Conservation (phyloP, 2,888 invertebrate species). For the Hirtodrosophila histrioides region DNA sequence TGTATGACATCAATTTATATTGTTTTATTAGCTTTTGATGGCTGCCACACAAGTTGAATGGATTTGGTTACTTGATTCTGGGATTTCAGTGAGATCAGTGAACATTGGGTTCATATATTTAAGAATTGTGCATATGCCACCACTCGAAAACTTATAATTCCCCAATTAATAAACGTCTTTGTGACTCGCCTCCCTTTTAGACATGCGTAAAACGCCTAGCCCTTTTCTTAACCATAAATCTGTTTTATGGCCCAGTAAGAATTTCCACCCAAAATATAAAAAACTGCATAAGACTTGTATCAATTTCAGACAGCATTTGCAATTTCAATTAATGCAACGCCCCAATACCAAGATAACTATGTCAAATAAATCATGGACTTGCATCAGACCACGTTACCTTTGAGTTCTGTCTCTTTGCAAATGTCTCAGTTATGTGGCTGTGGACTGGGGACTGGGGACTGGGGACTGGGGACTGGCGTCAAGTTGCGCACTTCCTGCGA, state of each 20-base stretch:
- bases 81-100: conserved; percentile 47
- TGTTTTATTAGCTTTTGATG: conserved; percentile 66
- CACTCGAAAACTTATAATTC: conserved; percentile 62
- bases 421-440: conserved; percentile 55
- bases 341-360: conserved; percentile 68
- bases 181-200: conserved; percentile 36
- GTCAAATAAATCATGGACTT: conserved; percentile 81
- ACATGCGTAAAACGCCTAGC: conserved; percentile 51
- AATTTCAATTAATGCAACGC: conserved; percentile 81
- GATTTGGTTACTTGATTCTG: conserved; percentile 54
- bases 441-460: conserved; percentile 30
- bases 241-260: conserved; percentile 62
- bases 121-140: conserved; percentile 42
- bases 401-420: conserved; percentile 23
- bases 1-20: conserved; percentile 55
- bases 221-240: conserved; percentile 73
- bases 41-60: conserved; percentile 66
- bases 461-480: conserved; percentile 37
- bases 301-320: conserved; percentile 73
- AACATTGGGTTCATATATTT: conserved; percentile 34
- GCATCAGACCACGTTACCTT: conserved; percentile 22
- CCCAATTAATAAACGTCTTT: conserved; percentile 72
- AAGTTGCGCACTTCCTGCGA: conserved; percentile 64
- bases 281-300: conserved; percentile 77
- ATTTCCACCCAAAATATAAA: conserved; percentile 58